Conservation (phyloP, 2,113 vertebrate genomes). For the Syngnathoides biaculeatus region DNA sequence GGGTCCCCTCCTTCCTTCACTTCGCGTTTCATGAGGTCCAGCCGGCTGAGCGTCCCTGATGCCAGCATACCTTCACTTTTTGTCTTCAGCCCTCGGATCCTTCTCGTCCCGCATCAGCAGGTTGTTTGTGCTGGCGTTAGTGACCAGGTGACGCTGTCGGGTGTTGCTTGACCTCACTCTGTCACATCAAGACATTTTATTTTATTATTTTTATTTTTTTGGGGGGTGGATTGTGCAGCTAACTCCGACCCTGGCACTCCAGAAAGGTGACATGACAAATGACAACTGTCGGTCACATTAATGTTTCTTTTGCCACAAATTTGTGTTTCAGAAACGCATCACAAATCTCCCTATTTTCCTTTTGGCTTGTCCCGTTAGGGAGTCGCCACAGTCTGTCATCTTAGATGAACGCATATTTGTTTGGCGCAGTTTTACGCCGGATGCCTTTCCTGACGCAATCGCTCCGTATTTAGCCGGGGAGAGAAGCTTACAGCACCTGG, state of each 20-base stretch:
- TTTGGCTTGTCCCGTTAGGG: no score
- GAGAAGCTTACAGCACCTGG: no score
- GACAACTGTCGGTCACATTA: not conserved
- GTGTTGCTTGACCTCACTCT: conserved; percentile 54
- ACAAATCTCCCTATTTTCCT: no score
- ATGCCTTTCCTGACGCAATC: no score
- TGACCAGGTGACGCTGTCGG: conserved; percentile 56
- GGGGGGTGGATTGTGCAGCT: conserved; percentile 6
- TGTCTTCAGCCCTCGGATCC: conserved; percentile 17
- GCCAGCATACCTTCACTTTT: conserved; percentile 43
- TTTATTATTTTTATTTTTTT: conserved; percentile 1
- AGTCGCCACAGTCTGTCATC: no score
- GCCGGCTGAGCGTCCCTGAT: conserved; percentile 37
- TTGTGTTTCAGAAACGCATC: not conserved
- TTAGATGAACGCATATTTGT: no score
- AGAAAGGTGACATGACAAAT: no score
- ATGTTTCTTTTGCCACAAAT: not conserved
- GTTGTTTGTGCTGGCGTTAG: conserved; percentile 45
- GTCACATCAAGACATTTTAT: conserved; percentile 55
- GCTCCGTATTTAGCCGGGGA: no score
- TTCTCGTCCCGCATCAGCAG: conserved; percentile 47
- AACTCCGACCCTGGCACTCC: conserved; percentile 23
- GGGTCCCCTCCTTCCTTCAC: not conserved
- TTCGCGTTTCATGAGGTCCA: conserved; percentile 14
- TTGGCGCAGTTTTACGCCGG: no score